A percentile compares a stretch with the other conserved stretches of the same genome.
phyloP scores from a whole-genome alignment of 2,113 vertebrate species.

The Brachyhypopomus gauderio region DNA sequence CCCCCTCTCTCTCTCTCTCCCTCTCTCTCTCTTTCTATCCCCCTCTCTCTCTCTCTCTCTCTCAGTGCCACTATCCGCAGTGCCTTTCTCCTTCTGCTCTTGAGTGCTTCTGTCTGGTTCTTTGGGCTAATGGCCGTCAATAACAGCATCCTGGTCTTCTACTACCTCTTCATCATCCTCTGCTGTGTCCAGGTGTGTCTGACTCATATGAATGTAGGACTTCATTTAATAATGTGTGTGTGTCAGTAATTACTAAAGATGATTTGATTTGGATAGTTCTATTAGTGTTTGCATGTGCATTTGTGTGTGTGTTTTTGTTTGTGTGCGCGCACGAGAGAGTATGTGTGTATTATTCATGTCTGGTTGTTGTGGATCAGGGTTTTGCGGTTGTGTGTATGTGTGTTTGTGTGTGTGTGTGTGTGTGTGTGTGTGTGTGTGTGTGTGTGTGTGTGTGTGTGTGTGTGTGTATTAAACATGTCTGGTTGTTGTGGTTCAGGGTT shows the following conservation, averaged over 20 bases:
- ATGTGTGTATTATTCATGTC: not conserved
- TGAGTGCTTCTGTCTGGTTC: constrained; percentile 94
- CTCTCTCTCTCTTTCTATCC: not conserved
- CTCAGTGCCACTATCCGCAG: constrained; percentile 87
- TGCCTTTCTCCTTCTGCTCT: constrained; percentile 91
- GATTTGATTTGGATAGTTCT: not conserved
- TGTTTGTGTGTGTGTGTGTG: constrained; percentile 18
- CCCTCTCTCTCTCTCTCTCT: constrained; percentile 42
- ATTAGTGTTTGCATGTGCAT: not conserved
- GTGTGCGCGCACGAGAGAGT: not conserved
- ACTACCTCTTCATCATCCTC: constrained; percentile 95
- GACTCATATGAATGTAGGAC: constrained; percentile 12
- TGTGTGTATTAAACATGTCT: not conserved
- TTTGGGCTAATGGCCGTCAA: constrained; percentile 98
- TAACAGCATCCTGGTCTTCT: constrained; percentile 96
- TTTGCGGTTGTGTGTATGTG: not conserved
- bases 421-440: not conserved
- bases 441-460: constrained; percentile 21
- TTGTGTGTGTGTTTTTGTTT: constrained; percentile 16
- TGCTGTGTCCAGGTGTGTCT: constrained; percentile 89
- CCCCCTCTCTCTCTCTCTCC: not conserved
- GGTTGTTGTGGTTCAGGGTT: too few species aligned
- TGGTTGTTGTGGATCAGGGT: too few species aligned
- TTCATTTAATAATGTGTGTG: not conserved
- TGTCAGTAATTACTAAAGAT: not conserved